A percentile compares a stretch with the other conserved stretches of the same genome.
Evolutionary conservation across 2,888 invertebrate species (phyloP).

Genomic region (Macrophya alboannulata): DNA sequence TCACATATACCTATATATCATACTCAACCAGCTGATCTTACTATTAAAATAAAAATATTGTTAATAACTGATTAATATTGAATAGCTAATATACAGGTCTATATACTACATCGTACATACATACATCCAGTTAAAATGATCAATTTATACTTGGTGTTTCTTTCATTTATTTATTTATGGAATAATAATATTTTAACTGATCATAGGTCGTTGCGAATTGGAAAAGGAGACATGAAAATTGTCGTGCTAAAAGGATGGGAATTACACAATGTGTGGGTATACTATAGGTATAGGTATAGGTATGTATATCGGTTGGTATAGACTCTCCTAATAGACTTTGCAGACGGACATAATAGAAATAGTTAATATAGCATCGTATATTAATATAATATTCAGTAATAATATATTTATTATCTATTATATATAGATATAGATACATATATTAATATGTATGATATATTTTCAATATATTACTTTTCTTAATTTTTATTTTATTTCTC

Average conservation of each 20-base stretch:
- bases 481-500: slow-evolving; percentile 60
- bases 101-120: background rate
- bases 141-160: background rate
- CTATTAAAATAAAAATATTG: background rate
- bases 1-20: background rate
- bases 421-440: slow-evolving; percentile 65
- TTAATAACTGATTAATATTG: background rate
- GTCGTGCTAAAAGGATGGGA: slow-evolving; percentile 17
- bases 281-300: slow-evolving; percentile 32
- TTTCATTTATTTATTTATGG: background rate
- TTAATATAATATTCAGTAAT: slow-evolving; percentile 54
- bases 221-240: background rate
- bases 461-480: slow-evolving; percentile 70
- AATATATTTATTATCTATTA: slow-evolving; percentile 48
- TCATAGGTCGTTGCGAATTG: slow-evolving; percentile 9
- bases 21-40: background rate
- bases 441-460: slow-evolving; percentile 68
- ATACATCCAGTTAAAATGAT: background rate
- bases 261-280: background rate
- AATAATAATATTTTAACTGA: background rate
- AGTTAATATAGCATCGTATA: slow-evolving; percentile 70
- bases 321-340: slow-evolving; percentile 80
- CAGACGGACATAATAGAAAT: slow-evolving; percentile 80
- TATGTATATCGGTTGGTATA: slow-evolving; percentile 60
- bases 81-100: background rate